phyloP scores from a whole-genome alignment of 2,113 vertebrate genomes.

The Tragelaphus scriptus region DNA sequence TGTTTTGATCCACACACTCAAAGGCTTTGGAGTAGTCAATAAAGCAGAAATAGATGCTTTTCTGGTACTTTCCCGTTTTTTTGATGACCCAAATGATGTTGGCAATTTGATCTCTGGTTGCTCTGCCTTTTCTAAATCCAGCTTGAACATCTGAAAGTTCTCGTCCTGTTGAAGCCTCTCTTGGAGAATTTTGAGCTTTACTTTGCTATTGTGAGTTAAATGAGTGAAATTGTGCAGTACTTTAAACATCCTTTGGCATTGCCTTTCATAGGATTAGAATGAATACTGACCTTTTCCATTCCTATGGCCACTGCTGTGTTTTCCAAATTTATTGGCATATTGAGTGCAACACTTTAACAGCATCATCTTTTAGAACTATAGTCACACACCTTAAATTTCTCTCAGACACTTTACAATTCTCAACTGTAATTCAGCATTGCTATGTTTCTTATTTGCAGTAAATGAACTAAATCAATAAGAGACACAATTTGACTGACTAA shows the following conservation, averaged over 20 bases:
- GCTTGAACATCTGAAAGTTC: not conserved
- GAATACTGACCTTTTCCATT: not conserved
- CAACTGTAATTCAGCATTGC: not conserved
- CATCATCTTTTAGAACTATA: not conserved
- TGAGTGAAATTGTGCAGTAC: not conserved
- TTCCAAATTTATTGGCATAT: not conserved
- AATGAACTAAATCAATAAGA: not conserved
- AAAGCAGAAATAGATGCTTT: not conserved
- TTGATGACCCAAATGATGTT: not conserved
- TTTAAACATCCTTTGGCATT: not conserved
- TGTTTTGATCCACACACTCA: not conserved
- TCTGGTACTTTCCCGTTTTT: not conserved
- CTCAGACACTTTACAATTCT: not conserved
- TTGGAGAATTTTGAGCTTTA: not conserved
- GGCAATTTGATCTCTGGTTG: not conserved
- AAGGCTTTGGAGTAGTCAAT: not conserved
- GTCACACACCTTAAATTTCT: not conserved
- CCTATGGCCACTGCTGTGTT: not conserved
- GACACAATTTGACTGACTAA: not conserved
- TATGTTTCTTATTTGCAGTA: not conserved
- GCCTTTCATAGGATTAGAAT: not conserved
- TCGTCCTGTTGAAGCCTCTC: not conserved
- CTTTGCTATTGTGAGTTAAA: not conserved
- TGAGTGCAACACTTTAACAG: not conserved
- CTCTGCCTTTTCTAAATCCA: not conserved